These are phyloP conservation scores for Paradoxurus hermaphroditus DNA, from an alignment of 2,113 vertebrate species.

Conservation along the genomic window DNA sequence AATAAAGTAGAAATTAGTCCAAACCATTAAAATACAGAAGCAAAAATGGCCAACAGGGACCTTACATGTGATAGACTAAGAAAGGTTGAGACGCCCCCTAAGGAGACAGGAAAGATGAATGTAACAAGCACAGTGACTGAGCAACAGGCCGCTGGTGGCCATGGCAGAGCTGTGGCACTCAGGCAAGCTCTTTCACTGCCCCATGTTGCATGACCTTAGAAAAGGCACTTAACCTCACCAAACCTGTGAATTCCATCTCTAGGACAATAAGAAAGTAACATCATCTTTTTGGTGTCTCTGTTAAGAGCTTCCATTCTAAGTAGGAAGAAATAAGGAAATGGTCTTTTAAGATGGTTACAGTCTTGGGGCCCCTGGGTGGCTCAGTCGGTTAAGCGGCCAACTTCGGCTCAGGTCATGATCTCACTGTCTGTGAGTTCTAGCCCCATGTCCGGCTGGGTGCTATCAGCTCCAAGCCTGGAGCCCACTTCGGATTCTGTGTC, in stretches of 20 bases:
- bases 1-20: conserved; percentile 80
- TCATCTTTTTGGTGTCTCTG: background rate
- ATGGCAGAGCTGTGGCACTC: rapidly evolving
- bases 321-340: background rate
- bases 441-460: no score
- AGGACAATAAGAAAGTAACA: background rate
- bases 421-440: no score
- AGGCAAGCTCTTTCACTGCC: rapidly evolving
- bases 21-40: conserved; percentile 69
- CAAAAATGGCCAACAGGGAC: background rate
- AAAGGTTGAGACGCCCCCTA: background rate
- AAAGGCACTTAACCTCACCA: background rate
- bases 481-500: no score
- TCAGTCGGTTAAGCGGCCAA: no score
- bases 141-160: background rate
- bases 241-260: background rate
- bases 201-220: background rate
- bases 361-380: no score
- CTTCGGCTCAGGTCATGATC: no score
- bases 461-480: no score
- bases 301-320: background rate
- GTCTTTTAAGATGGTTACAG: background rate
- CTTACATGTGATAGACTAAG: conserved; percentile 21
- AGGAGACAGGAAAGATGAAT: background rate
- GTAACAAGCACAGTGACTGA: rapidly evolving